Evolutionary conservation across 2,113 vertebrate species (phyloP), one percentile per base, ranked within the genome.

Genomic region (Brachyhypopomus gauderio): DNA sequence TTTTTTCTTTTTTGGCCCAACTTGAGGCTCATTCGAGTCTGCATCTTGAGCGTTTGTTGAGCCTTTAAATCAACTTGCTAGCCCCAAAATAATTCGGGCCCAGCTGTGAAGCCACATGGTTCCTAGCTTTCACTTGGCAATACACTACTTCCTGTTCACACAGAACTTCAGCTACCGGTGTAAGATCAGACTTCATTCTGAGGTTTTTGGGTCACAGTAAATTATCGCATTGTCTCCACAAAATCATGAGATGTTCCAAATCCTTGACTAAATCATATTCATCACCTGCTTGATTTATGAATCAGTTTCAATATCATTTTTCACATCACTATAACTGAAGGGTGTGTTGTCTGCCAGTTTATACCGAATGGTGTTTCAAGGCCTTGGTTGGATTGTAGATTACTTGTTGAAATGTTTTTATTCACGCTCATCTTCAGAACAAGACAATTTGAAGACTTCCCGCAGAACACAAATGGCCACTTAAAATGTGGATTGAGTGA

Each of bases 401-500:
- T 30, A 27, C 64, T 67, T 4, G 0, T 30, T 11, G 34, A 22
- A 4, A 8, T n/a, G 66, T 22, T 70, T 41, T 22, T 9, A 19
- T 41, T 70, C 38, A 41, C 19, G 5, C 4, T 38, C 19, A n/a
- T 38, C 7, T 41, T 41, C 36, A 41, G 66, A 34, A 41, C 66
- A 41, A n/a, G 36, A 38, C 66, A 70, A 41, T 70, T 41, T 22
- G 34, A 41, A 70, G 36, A n/a, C 34, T 19, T 38, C 34, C 36
- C 41, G 36, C 3, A 9, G 20, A 41, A 41, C 36, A 34, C 0
- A 41, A 70, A 38, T 70, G 66, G 12, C 22, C 36, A 70, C 66
- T 41, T 77, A 38, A 82, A 22, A 75, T 67, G 70, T 76, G 76
- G 38, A 55, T 67, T 82, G 74, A 82, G 52, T 23, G 66, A 66